A percentile compares a stretch with the other conserved stretches of the same genome.
phyloP scores from a whole-genome alignment of 2,113 vertebrate species.

The Tautogolabrus adspersus region DNA sequence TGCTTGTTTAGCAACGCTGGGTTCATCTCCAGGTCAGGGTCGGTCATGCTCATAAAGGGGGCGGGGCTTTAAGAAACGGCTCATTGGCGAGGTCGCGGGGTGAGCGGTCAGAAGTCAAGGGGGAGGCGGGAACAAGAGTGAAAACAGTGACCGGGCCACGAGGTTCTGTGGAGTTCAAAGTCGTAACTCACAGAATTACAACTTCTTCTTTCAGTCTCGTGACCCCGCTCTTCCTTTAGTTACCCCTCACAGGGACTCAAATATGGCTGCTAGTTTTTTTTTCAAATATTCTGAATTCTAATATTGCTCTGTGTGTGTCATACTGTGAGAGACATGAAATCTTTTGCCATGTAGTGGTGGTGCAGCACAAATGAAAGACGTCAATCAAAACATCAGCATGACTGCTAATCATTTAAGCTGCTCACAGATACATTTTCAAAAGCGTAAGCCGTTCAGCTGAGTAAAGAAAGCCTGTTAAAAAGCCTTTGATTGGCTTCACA shows the following conservation, averaged over 20 bases:
- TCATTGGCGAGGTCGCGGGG: constrained; percentile 63
- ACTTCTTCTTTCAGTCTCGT: constrained; percentile 5
- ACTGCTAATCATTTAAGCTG: too few species aligned
- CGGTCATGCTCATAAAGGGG: constrained; percentile 72
- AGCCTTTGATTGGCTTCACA: too few species aligned
- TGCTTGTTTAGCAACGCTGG: constrained; percentile 43
- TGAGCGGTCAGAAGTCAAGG: constrained; percentile 64
- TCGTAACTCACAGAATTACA: constrained; percentile 71
- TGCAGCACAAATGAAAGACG: too few species aligned
- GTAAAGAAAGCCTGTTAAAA: too few species aligned
- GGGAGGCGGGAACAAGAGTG: constrained; percentile 45
- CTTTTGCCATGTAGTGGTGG: too few species aligned
- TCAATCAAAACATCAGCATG: too few species aligned
- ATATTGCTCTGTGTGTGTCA: neutral
- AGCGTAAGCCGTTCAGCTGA: too few species aligned
- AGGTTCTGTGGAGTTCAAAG: constrained; percentile 72
- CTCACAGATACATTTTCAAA: too few species aligned
- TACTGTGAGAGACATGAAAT: too few species aligned
- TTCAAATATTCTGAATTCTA: neutral
- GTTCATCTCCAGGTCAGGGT: constrained; percentile 77
- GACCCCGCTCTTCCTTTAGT: constrained; percentile 33
- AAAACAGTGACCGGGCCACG: constrained; percentile 68
- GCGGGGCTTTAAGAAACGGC: constrained; percentile 63
- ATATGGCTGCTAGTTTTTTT: neutral
- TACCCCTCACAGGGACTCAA: constrained; percentile 18